Conservation (phyloP, 1,140 invertebrate species). For the Drosophila leontia region DNA sequence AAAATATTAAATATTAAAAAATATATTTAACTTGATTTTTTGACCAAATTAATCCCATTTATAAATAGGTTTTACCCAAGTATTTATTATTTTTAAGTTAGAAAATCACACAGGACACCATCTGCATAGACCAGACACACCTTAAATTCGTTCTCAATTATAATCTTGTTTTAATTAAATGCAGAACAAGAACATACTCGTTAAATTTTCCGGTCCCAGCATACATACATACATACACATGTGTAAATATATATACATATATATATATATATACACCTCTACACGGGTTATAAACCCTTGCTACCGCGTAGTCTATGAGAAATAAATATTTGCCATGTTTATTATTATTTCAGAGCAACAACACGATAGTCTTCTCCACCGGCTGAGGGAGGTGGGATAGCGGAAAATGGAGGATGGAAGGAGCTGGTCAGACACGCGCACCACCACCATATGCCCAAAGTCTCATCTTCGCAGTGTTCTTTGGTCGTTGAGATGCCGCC, state of each 20-base stretch:
- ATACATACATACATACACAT: background rate
- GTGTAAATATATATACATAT: background rate
- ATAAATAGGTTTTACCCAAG: background rate
- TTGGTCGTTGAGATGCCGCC: conserved; percentile 15
- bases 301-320: conserved; percentile 33
- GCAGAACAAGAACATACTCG: conserved; percentile 15
- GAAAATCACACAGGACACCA: no score
- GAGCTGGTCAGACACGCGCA: conserved; percentile 52
- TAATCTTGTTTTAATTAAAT: conserved; percentile 28
- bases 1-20: no score
- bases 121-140: conserved; percentile 14
- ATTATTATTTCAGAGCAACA: conserved; percentile 74
- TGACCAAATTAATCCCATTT: background rate
- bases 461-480: conserved; percentile 52
- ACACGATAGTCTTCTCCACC: conserved; percentile 39
- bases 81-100: background rate
- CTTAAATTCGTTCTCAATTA: conserved; percentile 24
- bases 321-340: conserved; percentile 69
- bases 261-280: background rate
- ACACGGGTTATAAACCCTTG: background rate
- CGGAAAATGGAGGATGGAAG: background rate
- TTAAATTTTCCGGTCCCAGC: background rate
- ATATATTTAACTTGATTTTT: background rate
- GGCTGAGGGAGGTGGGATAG: conserved; percentile 3
- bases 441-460: conserved; percentile 63